These are phyloP conservation scores for Craseonycteris thonglongyai DNA, from an alignment of 2,113 vertebrate species.

Conservation along the genomic window DNA sequence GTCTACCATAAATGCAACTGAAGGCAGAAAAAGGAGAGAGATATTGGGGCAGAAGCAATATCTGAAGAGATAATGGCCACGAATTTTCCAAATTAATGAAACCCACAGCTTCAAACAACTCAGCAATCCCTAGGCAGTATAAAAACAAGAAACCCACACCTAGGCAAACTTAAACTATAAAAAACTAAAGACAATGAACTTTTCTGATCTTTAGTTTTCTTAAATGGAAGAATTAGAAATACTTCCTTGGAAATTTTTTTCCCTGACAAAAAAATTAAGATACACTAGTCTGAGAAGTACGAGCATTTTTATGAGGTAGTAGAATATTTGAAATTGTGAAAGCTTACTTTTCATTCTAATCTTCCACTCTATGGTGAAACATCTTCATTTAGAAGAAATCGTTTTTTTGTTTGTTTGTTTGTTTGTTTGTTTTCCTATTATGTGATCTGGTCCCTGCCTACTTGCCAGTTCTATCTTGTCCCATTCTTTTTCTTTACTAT, in stretches of 20 bases:
- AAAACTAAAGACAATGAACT: constrained; percentile 1
- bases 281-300: not conserved
- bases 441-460: not conserved
- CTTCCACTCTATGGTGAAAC: not conserved
- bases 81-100: constrained; percentile 9
- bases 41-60: not conserved
- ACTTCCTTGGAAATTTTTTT: not conserved
- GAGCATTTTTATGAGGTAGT: not conserved
- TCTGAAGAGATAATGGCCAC: not conserved
- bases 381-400: not conserved
- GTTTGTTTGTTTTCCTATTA: not conserved
- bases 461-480: not conserved
- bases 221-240: not conserved
- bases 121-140: not conserved
- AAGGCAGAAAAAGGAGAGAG: not conserved
- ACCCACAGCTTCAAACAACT: not conserved
- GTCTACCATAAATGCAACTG: not conserved
- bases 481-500: not conserved
- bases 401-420: not conserved
- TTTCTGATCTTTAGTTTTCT: not conserved
- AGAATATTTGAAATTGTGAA: constrained; percentile 34
- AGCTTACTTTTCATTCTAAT: not conserved
- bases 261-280: not conserved
- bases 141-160: not conserved
- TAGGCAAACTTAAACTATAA: not conserved